Evolutionary conservation across 2,797 vertebrate species (phyloP).

Genomic region (Taenioides sp.): DNA sequence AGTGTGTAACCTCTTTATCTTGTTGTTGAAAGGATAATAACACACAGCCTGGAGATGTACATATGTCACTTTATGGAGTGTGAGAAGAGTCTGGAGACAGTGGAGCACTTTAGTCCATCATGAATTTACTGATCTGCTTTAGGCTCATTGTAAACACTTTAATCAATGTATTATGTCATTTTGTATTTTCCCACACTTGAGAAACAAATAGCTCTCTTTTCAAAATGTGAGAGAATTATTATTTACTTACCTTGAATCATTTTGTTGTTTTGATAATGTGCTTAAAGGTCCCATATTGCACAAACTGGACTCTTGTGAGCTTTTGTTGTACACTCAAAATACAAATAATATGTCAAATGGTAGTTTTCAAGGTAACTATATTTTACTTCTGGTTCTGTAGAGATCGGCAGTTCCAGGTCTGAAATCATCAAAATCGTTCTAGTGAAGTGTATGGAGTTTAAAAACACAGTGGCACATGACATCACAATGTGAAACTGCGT

Average conservation of each 20-base stretch:
- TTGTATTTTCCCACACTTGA: conserved; percentile 4
- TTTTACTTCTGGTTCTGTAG: too few species aligned
- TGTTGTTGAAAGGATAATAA: neutral
- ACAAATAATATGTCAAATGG: too few species aligned
- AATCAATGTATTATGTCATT: neutral
- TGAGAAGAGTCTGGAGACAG: neutral
- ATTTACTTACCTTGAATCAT: neutral
- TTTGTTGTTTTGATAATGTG: neutral
- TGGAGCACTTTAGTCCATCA: neutral
- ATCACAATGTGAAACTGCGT: too few species aligned
- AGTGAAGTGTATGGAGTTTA: too few species aligned
- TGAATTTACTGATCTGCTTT: conserved; percentile 2
- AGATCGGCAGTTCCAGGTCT: too few species aligned
- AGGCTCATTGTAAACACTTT: neutral
- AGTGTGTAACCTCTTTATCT: neutral
- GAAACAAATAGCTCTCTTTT: neutral
- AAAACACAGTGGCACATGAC: too few species aligned
- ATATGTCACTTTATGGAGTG: neutral
- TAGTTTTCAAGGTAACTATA: too few species aligned
- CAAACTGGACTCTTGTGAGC: too few species aligned
- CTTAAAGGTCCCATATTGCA: neutral
- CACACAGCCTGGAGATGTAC: neutral
- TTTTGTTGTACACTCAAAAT: too few species aligned
- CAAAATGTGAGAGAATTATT: neutral
- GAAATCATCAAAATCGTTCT: too few species aligned